These are phyloP conservation scores for Sialis lutaria DNA, from an alignment of 2,888 invertebrate genomes.

Conservation along the genomic window DNA sequence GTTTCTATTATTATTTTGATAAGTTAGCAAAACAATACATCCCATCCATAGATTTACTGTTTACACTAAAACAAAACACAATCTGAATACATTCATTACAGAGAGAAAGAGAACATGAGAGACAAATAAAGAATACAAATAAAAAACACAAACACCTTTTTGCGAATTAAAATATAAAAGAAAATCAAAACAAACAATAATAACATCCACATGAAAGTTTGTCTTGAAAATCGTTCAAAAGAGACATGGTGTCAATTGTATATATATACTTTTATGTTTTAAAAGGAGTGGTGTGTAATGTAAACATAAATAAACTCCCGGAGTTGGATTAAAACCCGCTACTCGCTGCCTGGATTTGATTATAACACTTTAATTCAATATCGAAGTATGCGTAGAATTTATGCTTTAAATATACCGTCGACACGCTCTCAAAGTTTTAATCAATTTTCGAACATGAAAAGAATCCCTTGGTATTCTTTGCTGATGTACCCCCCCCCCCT, in stretches of 20 bases:
- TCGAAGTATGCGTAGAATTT: constrained; percentile 30
- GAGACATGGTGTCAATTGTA: constrained; percentile 21
- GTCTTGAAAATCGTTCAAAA: background rate
- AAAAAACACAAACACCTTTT: too few species aligned
- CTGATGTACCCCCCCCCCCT: constrained; percentile 5
- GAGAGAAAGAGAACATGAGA: too few species aligned
- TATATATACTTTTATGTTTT: constrained; percentile 25
- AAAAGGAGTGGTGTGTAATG: constrained; percentile 8
- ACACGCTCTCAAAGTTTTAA: constrained; percentile 27
- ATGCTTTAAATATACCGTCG: constrained; percentile 26
- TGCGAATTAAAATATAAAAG: too few species aligned
- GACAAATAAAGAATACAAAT: too few species aligned
- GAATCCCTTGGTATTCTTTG: constrained; percentile 16
- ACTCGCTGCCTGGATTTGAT: constrained; percentile 17
- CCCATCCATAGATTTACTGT: too few species aligned
- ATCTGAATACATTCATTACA: too few species aligned
- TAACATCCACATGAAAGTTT: too few species aligned
- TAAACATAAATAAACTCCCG: constrained; percentile 23
- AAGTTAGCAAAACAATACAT: too few species aligned
- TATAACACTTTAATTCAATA: constrained; percentile 29
- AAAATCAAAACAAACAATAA: too few species aligned
- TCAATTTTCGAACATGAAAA: constrained; percentile 28
- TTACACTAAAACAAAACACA: too few species aligned
- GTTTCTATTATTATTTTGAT: too few species aligned
- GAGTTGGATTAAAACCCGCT: constrained; percentile 14